Evolutionary conservation across 2,888 invertebrate species (phyloP).

Genomic region (Cepaea hortensis): DNA sequence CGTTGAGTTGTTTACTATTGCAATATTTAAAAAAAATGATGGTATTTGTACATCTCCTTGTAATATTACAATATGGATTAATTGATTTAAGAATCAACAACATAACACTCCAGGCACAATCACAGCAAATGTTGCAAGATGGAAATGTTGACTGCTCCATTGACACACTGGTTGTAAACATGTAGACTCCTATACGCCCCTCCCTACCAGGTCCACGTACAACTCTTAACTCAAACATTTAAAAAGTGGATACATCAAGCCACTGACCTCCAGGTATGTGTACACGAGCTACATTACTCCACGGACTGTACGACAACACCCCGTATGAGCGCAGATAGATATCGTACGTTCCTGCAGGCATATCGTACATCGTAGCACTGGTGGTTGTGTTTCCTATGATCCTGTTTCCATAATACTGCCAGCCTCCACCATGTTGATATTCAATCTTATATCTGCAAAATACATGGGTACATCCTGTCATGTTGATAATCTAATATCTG

Average conservation of each 20-base stretch:
- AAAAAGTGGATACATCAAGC: not conserved
- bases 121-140: too few relatives aligned
- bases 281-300: conserved; percentile 61
- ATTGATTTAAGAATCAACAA: too few relatives aligned
- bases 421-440: conserved; percentile 17
- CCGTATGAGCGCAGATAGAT: conserved; percentile 66
- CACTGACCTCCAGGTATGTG: conserved; percentile 47
- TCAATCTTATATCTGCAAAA: conserved; percentile 40
- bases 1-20: too few relatives aligned
- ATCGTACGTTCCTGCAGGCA: conserved; percentile 57
- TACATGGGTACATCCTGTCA: not conserved
- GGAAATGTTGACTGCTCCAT: too few relatives aligned
- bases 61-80: too few relatives aligned
- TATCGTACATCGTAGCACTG: conserved; percentile 50
- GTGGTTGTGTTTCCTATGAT: conserved; percentile 20
- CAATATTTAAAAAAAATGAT: too few relatives aligned
- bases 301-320: conserved; percentile 62
- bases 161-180: too few relatives aligned
- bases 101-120: too few relatives aligned
- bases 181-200: too few relatives aligned
- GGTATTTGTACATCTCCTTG: too few relatives aligned
- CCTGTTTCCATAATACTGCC: not conserved
- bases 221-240: too few relatives aligned
- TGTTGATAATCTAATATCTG: conserved; percentile 36
- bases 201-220: too few relatives aligned